These are phyloP conservation scores for Zosterops lateralis DNA, from an alignment of 2,113 vertebrate genomes.

Conservation along the genomic window DNA sequence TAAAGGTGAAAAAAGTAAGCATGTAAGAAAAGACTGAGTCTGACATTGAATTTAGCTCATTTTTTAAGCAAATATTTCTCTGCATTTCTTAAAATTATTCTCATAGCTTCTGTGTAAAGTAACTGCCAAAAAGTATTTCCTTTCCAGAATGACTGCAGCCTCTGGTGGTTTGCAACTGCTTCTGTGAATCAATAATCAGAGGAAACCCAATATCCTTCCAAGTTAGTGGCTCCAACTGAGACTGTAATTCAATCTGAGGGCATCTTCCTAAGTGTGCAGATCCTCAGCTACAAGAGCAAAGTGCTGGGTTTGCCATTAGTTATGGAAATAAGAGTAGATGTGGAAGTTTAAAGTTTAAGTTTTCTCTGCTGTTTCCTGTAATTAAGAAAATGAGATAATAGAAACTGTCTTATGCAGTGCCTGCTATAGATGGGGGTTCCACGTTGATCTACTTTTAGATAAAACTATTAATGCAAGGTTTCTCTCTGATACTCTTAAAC, in stretches of 20 bases:
- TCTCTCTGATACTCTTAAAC: neutral
- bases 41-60: neutral
- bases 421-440: neutral
- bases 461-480: neutral
- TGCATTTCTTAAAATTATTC: neutral
- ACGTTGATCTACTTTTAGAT: neutral
- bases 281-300: neutral
- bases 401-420: neutral
- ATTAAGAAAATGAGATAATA: constrained; percentile 36
- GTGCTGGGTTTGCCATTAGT: neutral
- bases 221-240: neutral
- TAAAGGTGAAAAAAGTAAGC: neutral
- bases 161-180: neutral
- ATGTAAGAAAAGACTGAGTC: neutral
- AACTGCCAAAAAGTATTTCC: neutral
- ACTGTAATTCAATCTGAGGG: neutral
- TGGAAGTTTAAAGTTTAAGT: neutral
- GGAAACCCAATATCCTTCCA: neutral
- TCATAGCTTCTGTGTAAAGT: neutral
- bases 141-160: neutral
- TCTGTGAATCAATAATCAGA: neutral
- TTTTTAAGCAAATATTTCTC: neutral
- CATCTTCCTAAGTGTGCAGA: neutral
- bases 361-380: constrained; percentile 34
- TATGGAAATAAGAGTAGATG: neutral